Evolutionary conservation across 1,140 invertebrate species (phyloP).

Genomic region (Heliconius hewitsoni): DNA sequence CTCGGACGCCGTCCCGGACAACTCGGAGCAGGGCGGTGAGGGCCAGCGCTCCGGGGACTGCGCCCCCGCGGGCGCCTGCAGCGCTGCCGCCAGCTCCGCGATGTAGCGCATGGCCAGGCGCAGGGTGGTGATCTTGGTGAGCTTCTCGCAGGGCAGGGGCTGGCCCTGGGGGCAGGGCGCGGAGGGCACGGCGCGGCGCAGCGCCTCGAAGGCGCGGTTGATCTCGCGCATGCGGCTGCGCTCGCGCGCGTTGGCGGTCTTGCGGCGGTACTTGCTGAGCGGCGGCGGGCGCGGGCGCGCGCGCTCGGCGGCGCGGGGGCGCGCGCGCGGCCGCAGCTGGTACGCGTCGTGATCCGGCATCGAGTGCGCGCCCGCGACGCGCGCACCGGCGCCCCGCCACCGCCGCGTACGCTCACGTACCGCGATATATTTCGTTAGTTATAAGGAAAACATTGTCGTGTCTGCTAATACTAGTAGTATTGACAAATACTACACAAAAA

Average conservation of each 20-base stretch:
- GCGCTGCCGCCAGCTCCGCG: slow-evolving; percentile 81
- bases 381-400: slow-evolving; percentile 61
- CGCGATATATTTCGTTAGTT: too few relatives aligned
- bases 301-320: slow-evolving; percentile 51
- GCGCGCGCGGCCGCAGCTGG: slow-evolving; percentile 76
- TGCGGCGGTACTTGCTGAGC: slow-evolving; percentile 93
- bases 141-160: slow-evolving; percentile 85
- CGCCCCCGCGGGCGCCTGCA: slow-evolving; percentile 41
- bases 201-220: slow-evolving; percentile 91
- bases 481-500: not conserved
- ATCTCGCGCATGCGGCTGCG: slow-evolving; percentile 93
- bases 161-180: slow-evolving; percentile 67
- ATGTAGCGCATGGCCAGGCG: slow-evolving; percentile 94
- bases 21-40: slow-evolving; percentile 72
- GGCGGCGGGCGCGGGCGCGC: slow-evolving; percentile 84
- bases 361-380: slow-evolving; percentile 52
- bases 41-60: slow-evolving; percentile 61
- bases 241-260: slow-evolving; percentile 94
- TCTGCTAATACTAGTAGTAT: too few relatives aligned
- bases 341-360: slow-evolving; percentile 80
- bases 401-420: slow-evolving; percentile 72
- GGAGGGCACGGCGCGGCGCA: slow-evolving; percentile 88
- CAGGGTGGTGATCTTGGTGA: slow-evolving; percentile 95
- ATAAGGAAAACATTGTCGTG: too few relatives aligned
- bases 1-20: slow-evolving; percentile 69